Evolutionary conservation across 2,888 invertebrate species (phyloP).

Genomic region (Oligia fasciuncula): DNA sequence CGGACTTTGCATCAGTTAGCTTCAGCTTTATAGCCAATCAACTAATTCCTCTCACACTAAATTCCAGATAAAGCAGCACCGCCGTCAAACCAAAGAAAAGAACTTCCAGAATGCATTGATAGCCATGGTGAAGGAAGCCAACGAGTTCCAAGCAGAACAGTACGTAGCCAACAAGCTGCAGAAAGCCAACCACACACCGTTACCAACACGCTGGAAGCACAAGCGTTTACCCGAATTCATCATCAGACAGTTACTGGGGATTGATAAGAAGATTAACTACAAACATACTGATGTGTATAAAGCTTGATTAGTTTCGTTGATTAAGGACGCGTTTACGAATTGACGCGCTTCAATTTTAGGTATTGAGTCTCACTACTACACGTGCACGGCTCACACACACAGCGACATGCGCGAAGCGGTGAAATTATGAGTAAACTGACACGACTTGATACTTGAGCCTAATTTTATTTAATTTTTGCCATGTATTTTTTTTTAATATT

Average conservation of each 20-base stretch:
- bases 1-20: too few species aligned
- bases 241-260: conserved; percentile 92
- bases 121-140: conserved; percentile 92
- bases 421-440: too few species aligned
- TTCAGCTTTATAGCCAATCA: background rate
- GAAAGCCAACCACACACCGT: conserved; percentile 90
- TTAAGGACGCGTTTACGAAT: too few species aligned
- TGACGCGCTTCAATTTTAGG: too few species aligned
- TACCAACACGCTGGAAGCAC: conserved; percentile 91
- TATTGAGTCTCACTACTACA: too few species aligned
- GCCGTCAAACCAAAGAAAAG: conserved; percentile 94
- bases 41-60: background rate
- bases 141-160: conserved; percentile 93
- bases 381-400: too few species aligned
- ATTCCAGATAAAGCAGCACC: conserved; percentile 91
- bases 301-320: conserved; percentile 68
- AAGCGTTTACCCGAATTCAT: conserved; percentile 92
- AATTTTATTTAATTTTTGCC: too few species aligned
- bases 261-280: conserved; percentile 89
- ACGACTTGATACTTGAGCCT: too few species aligned
- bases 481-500: too few species aligned
- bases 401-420: too few species aligned
- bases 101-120: conserved; percentile 93
- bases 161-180: conserved; percentile 92
- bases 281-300: conserved; percentile 87